phyloP scores from a whole-genome alignment of 2,888 invertebrate species.

The Ophioninae sp. region DNA sequence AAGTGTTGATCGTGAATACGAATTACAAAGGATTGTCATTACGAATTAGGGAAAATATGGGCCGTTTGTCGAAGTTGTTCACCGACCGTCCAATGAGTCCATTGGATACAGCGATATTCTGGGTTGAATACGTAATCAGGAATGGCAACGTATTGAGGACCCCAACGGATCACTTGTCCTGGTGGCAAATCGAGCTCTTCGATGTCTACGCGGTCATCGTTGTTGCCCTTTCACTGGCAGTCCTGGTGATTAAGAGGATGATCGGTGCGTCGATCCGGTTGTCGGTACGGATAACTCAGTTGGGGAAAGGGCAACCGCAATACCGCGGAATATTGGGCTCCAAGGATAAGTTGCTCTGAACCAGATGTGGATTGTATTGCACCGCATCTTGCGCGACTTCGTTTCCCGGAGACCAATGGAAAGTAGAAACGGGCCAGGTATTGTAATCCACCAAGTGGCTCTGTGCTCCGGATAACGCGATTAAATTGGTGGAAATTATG shows the following conservation, averaged over 20 bases:
- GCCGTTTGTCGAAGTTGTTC: conserved; percentile 61
- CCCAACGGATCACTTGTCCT: conserved; percentile 69
- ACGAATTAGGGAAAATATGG: conserved; percentile 61
- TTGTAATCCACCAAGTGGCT: too few relatives aligned
- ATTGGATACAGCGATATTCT: conserved; percentile 66
- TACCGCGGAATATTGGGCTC: not conserved
- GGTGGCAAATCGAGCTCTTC: conserved; percentile 70
- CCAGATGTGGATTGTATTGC: too few relatives aligned
- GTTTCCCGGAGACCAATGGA: too few relatives aligned
- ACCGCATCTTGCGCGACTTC: too few relatives aligned
- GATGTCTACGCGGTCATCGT: conserved; percentile 68
- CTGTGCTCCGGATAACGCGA: too few relatives aligned
- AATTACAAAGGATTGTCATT: not conserved
- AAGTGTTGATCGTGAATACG: not conserved
- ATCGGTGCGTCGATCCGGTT: not conserved
- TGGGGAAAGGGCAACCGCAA: not conserved
- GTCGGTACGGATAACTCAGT: not conserved
- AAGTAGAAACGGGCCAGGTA: too few relatives aligned
- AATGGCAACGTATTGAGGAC: conserved; percentile 68
- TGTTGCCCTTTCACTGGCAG: not conserved
- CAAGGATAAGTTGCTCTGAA: conserved; percentile 4
- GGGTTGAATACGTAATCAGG: conserved; percentile 68
- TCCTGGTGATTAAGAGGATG: conserved; percentile 23
- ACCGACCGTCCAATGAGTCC: conserved; percentile 67
- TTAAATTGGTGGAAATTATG: too few relatives aligned